Evolutionary conservation across 2,113 vertebrate genomes (phyloP).

Genomic region (Tonatia bakeri): DNA sequence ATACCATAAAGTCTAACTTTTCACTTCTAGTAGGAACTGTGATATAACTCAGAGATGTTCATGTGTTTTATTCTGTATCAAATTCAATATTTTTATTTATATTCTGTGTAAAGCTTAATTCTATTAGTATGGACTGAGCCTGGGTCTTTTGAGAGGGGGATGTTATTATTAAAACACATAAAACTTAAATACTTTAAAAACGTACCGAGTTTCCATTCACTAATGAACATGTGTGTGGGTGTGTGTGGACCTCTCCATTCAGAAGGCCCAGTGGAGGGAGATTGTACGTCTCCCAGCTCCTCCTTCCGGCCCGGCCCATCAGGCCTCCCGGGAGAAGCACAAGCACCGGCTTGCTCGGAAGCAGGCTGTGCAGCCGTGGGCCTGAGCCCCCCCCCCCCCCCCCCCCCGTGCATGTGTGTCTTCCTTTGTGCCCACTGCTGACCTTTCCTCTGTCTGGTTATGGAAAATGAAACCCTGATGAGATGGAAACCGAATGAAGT

Average conservation of each 20-base stretch:
- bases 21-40: not conserved
- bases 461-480: not conserved
- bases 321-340: not conserved
- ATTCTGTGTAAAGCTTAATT: not conserved
- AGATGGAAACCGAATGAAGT: constrained; percentile 11
- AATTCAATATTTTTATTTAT: not conserved
- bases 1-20: not conserved
- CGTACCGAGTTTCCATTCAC: not conserved
- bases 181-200: not conserved
- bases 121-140: not conserved
- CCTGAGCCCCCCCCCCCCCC: not conserved
- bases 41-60: not conserved
- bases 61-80: not conserved
- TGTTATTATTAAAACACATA: not conserved
- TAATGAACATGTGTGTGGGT: not conserved
- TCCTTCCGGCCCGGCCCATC: not conserved
- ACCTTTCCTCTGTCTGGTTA: not conserved
- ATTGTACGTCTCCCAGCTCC: not conserved
- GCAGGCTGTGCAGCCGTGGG: not conserved
- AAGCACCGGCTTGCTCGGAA: not conserved
- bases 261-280: not conserved
- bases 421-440: not conserved
- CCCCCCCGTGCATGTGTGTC: not conserved
- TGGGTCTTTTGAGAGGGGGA: not conserved
- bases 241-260: not conserved